Conservation (phyloP, 2,113 vertebrate genomes). For the Phalacrocorax pelagicus region DNA sequence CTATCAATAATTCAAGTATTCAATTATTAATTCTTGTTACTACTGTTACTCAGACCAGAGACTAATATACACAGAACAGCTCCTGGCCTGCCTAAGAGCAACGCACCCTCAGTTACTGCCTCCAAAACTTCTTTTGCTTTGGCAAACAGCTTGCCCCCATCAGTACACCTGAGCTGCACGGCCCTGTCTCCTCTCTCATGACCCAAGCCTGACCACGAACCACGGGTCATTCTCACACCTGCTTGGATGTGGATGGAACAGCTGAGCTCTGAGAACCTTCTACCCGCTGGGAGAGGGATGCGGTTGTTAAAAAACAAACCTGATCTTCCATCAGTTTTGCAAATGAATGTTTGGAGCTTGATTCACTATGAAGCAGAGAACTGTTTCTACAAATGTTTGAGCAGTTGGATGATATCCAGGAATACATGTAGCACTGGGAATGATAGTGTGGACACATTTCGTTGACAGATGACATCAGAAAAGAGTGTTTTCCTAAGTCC, state of each 20-base stretch:
- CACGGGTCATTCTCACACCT: not conserved
- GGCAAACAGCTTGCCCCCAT: not conserved
- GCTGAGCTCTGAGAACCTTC: not conserved
- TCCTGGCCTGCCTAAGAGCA: not conserved
- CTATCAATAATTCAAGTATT: not conserved
- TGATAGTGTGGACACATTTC: fast-evolving
- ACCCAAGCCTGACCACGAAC: not conserved
- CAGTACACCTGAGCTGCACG: fast-evolving
- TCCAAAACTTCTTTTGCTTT: not conserved
- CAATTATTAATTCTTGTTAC: not conserved
- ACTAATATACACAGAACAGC: not conserved
- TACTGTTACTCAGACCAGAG: not conserved
- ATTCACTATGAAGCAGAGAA: not conserved
- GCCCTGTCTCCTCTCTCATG: not conserved
- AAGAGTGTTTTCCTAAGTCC: not conserved
- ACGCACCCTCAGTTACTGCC: not conserved
- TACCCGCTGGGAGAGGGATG: not conserved
- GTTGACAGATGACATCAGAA: not conserved
- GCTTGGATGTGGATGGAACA: no score
- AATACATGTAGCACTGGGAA: not conserved
- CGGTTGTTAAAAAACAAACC: not conserved
- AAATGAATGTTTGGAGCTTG: not conserved
- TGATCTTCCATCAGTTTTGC: not conserved
- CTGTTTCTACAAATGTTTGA: not conserved
- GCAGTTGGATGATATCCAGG: not conserved